Percentiles rank a stretch among this genome's conserved stretches.
Conservation (phyloP, 2,797 vertebrate species). For the Channa striata region DNA sequence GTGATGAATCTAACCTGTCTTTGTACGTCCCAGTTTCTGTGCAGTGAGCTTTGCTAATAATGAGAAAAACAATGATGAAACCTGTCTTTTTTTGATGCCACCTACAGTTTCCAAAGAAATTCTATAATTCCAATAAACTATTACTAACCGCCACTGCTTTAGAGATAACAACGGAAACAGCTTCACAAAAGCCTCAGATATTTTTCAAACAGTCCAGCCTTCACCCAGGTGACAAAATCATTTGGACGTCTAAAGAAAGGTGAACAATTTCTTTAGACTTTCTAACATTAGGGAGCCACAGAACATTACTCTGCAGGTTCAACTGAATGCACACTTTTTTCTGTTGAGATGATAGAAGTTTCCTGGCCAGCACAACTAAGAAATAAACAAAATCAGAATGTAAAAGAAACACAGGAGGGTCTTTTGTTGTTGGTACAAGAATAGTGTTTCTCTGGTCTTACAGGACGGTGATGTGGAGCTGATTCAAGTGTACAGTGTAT, state of each 20-base stretch:
- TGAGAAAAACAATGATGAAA: background rate
- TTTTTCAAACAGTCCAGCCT: background rate
- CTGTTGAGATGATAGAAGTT: background rate
- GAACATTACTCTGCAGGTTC: background rate
- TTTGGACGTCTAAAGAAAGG: background rate
- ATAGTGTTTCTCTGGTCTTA: background rate
- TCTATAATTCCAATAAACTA: background rate
- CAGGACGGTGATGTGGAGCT: background rate
- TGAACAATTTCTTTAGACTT: background rate
- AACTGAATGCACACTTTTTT: background rate
- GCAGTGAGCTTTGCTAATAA: constrained; percentile 5
- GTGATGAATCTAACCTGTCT: background rate
- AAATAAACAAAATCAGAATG: background rate
- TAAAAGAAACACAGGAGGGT: too few relatives aligned
- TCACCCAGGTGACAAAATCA: background rate
- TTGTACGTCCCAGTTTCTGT: background rate
- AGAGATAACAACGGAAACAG: background rate
- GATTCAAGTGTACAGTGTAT: background rate
- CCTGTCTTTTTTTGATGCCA: background rate
- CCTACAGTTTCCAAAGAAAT: background rate
- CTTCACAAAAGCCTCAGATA: constrained; percentile 4
- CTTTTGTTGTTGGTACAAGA: too few relatives aligned
- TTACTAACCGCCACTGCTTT: background rate
- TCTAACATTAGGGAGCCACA: background rate
- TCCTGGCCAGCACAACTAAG: background rate